Conservation (phyloP, 2,797 vertebrate species). For the Myiotriccus ornatus region DNA sequence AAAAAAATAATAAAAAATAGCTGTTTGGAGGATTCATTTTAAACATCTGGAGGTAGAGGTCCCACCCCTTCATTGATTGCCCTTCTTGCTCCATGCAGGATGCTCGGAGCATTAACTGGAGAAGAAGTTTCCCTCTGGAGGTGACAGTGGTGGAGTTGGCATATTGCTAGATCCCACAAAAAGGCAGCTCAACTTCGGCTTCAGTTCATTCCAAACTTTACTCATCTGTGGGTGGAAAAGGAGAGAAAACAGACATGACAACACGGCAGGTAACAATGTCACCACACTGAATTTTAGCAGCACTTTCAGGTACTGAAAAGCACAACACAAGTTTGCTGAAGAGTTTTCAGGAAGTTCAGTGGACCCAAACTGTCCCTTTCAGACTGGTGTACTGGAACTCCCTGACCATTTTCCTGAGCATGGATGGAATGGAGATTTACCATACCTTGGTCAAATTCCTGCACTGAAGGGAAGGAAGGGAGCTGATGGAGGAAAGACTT, state of each 20-base stretch:
- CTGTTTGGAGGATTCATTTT: conserved; percentile 54
- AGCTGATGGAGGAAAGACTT: background rate
- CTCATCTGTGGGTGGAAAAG: conserved; percentile 84
- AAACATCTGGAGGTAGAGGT: conserved; percentile 41
- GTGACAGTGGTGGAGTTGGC: conserved; percentile 71
- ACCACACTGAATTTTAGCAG: background rate
- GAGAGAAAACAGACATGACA: background rate
- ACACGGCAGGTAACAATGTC: background rate
- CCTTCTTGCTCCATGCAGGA: conserved; percentile 17
- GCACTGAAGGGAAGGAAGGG: background rate
- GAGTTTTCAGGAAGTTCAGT: background rate
- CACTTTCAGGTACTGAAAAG: background rate
- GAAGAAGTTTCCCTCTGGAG: conserved; percentile 70
- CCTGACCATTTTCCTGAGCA: background rate
- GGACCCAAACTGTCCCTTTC: background rate
- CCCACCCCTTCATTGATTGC: background rate
- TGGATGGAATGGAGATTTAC: background rate
- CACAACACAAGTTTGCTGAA: background rate
- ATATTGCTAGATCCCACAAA: conserved; percentile 80
- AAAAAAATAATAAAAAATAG: background rate
- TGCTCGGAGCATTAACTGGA: conserved; percentile 64
- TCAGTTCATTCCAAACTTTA: conserved; percentile 93
- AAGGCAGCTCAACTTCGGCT: conserved; percentile 91
- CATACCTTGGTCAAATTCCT: background rate
- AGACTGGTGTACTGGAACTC: background rate